Percentiles rank a stretch among this genome's conserved stretches.
Conservation (phyloP, 1,140 invertebrate genomes). For the Drosophila micromelanica region DNA sequence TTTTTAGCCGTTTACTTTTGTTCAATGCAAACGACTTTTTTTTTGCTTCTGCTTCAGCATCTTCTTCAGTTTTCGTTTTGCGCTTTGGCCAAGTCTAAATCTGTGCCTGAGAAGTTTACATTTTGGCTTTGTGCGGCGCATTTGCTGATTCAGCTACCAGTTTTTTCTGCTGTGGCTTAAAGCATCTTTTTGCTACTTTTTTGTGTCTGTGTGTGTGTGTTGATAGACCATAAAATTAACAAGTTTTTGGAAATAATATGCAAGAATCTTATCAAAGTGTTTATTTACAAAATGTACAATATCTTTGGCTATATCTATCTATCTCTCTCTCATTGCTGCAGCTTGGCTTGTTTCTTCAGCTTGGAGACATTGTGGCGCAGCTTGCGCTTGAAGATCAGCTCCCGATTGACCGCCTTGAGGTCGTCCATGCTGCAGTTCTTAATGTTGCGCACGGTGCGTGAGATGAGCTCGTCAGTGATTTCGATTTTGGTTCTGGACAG, state of each 20-base stretch:
- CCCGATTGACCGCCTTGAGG: slow-evolving; percentile 71
- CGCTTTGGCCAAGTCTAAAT: slow-evolving; percentile 16
- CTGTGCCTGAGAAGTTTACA: slow-evolving; percentile 40
- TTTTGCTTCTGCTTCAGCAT: slow-evolving; percentile 11
- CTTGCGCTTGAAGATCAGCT: slow-evolving; percentile 72
- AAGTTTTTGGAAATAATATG: slow-evolving; percentile 53
- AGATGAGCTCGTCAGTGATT: slow-evolving; percentile 76
- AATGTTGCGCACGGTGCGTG: slow-evolving; percentile 66
- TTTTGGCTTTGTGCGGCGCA: slow-evolving; percentile 32
- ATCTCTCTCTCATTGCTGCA: background rate
- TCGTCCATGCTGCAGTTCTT: slow-evolving; percentile 74
- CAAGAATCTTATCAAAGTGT: slow-evolving; percentile 52
- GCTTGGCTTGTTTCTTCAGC: slow-evolving; percentile 57
- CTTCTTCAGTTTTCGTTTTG: slow-evolving; percentile 13
- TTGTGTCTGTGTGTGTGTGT: background rate
- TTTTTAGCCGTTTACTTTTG: slow-evolving; percentile 55
- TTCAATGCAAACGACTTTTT: slow-evolving; percentile 80
- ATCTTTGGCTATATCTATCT: slow-evolving; percentile 2
- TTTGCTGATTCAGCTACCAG: slow-evolving; percentile 61
- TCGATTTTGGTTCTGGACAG: slow-evolving; percentile 70
- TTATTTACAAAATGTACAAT: slow-evolving; percentile 52
- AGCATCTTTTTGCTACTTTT: slow-evolving; percentile 7
- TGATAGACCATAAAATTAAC: slow-evolving; percentile 60
- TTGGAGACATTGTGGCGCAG: slow-evolving; percentile 62
- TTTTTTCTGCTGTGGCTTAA: slow-evolving; percentile 41